Base-by-base conservation (phyloP, 2,113 vertebrate genomes). In the Capreolus pygargus region DNA sequence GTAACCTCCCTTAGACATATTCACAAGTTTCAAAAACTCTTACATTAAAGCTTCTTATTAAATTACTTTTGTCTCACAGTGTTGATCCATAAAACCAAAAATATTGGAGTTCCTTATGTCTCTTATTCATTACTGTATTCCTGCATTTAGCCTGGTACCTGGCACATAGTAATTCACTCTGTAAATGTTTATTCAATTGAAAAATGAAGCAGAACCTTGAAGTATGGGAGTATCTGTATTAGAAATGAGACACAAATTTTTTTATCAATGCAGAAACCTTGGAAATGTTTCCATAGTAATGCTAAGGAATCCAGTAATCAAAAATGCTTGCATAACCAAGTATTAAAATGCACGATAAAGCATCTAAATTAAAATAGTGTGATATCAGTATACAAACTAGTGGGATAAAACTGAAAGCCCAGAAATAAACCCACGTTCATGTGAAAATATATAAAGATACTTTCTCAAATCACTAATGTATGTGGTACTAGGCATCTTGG, bases 61-160 rank as follows among this genome's bases (percentile, higher is more conserved):
- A 92, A 50, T 70, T 36, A 43, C 3, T 89, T 89, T 60, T 54
- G 23, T 67, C 89, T 96, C 52, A 91, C 6, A 25, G 25, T 67
- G n/a, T 94, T 92, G 85, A 82, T 58, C 19, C 36, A 28, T 74
- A 36, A 92, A 96, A 89, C 58, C 81, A 36, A 87, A 91, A 94
- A 45, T 67, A 57, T 12, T 58, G 27, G 15, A 28, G 7, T 58
- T 94, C 84, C 64, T 96, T 21, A 5, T 58, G 16, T 52, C 58
- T 90, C 52, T 86, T 83, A 55, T 15, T 85, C 19, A 61, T 57
- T 88, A 83, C 4, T 84, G 30, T 70, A 70, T 85, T 43, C 57
- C 50, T 85, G 30, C 67, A 85, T 85, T 85, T 85, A 84, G 57
- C 28, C 9, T 78, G 47, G 14, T 79, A 58, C 47, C 84, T 45